Percentiles rank a stretch among this genome's conserved stretches.
These are phyloP conservation scores for Theristicus caerulescens DNA, from an alignment of 2,113 vertebrate species.

Conservation along the genomic window DNA sequence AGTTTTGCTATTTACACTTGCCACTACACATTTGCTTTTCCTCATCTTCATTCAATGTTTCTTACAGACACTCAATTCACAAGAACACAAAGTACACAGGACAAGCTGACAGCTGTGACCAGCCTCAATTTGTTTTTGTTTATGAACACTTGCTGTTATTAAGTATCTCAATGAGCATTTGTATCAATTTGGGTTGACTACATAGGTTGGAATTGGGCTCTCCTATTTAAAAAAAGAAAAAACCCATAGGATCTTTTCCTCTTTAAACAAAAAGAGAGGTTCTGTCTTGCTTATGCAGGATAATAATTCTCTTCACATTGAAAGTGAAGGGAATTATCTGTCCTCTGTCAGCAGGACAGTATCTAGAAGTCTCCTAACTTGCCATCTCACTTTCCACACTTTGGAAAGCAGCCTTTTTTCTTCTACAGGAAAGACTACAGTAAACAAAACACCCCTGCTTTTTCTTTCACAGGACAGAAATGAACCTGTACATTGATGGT, in stretches of 20 bases:
- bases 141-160: slow-evolving; percentile 20
- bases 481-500: neutral
- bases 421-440: neutral
- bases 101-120: slow-evolving; percentile 41
- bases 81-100: slow-evolving; percentile 37
- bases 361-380: neutral
- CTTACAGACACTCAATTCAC: slow-evolving; percentile 55
- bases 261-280: neutral
- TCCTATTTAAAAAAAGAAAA: neutral
- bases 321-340: neutral
- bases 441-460: neutral
- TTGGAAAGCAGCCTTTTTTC: neutral
- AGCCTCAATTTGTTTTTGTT: slow-evolving; percentile 34
- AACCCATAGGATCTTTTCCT: neutral
- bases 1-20: slow-evolving; percentile 43
- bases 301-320: neutral
- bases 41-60: neutral
- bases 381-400: neutral
- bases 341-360: neutral
- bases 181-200: neutral
- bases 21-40: slow-evolving; percentile 30
- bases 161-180: neutral
- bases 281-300: neutral
- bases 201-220: neutral
- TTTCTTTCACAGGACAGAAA: neutral